These are phyloP conservation scores for Caradrina kadenii DNA, from an alignment of 2,888 invertebrate genomes.

Conservation along the genomic window DNA sequence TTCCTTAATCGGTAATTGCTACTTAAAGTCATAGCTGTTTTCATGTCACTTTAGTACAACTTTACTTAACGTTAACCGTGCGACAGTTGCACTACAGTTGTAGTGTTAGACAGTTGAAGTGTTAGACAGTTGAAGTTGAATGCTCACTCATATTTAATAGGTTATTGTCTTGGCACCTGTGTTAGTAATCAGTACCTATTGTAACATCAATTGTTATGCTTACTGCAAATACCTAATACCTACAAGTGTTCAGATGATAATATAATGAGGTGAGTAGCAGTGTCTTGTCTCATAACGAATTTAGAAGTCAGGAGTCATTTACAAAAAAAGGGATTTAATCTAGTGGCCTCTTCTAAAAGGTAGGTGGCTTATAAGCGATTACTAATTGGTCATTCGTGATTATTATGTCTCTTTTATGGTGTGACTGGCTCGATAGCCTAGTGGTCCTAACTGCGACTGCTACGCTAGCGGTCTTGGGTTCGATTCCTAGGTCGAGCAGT, in stretches of 20 bases:
- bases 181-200: neutral
- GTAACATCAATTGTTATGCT: conserved; percentile 7
- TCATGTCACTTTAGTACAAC: neutral
- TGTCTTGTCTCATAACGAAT: neutral
- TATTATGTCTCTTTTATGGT: neutral
- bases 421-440: too few species aligned
- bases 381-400: neutral
- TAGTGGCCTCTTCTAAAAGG: neutral
- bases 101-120: conserved; percentile 25
- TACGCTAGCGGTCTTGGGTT: too few species aligned
- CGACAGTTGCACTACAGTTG: conserved; percentile 14
- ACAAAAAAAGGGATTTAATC: neutral
- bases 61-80: conserved; percentile 9
- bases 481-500: too few species aligned
- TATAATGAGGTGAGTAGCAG: neutral
- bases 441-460: too few species aligned
- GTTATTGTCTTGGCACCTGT: conserved; percentile 23
- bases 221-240: neutral
- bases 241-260: neutral
- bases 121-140: conserved; percentile 4
- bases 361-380: neutral
- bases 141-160: conserved; percentile 11
- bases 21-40: neutral
- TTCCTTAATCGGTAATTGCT: too few species aligned
- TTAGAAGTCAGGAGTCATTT: neutral